A percentile compares a stretch with the other conserved stretches of the same genome.
Evolutionary conservation across 2,113 vertebrate species (phyloP).

Genomic region (Tonatia bakeri): DNA sequence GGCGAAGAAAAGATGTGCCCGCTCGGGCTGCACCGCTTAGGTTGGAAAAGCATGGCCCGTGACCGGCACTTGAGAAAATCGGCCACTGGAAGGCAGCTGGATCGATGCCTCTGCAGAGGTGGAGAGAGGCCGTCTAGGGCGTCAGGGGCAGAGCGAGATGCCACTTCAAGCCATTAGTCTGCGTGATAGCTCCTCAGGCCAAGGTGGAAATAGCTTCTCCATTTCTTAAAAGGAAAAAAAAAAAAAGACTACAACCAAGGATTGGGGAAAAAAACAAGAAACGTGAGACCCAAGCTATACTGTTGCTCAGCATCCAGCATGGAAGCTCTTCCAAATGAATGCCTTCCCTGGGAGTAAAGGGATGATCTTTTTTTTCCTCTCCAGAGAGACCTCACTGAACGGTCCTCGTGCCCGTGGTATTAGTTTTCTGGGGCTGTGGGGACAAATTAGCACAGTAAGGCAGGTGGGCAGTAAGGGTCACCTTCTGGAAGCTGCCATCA

Average conservation of each 20-base stretch:
- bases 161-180: neutral
- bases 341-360: neutral
- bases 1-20: accelerated
- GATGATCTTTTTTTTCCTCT: neutral
- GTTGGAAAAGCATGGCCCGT: accelerated
- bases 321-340: neutral
- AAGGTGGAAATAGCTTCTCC: neutral
- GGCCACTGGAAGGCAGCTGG: neutral
- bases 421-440: neutral
- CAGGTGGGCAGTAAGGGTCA: too few species aligned
- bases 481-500: too few species aligned
- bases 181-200: neutral
- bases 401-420: accelerated
- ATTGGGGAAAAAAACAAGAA: neutral
- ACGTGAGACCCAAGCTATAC: too few species aligned
- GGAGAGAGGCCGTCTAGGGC: neutral
- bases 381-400: accelerated
- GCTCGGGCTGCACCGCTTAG: too few species aligned
- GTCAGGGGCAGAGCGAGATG: neutral
- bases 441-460: too few species aligned
- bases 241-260: too few species aligned
- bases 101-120: accelerated
- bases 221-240: too few species aligned
- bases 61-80: accelerated
- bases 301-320: neutral